These are phyloP conservation scores for Orchesella cincta DNA, from an alignment of 1,140 invertebrate species.

Conservation along the genomic window DNA sequence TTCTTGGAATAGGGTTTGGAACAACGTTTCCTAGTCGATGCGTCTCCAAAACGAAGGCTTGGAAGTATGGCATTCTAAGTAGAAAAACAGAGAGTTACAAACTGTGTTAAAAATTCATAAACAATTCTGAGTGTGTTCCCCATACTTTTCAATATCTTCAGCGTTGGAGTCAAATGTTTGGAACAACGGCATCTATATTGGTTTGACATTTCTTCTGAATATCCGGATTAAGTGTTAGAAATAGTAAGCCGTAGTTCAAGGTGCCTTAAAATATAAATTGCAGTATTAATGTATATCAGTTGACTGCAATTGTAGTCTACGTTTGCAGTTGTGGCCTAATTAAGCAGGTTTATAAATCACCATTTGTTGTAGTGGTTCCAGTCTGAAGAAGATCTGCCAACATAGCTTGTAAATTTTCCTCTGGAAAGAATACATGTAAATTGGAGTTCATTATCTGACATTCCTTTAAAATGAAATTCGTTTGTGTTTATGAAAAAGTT, in stretches of 20 bases:
- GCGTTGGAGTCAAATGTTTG: constrained; percentile 64
- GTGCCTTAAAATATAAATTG: too few relatives aligned
- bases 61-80: constrained; percentile 75
- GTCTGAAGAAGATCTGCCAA: constrained; percentile 29
- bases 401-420: constrained; percentile 24
- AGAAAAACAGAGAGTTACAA: too few relatives aligned
- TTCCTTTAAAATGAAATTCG: too few relatives aligned
- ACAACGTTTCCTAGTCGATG: constrained; percentile 74
- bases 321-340: too few relatives aligned
- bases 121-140: too few relatives aligned
- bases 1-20: constrained; percentile 75
- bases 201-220: constrained; percentile 18
- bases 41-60: constrained; percentile 73
- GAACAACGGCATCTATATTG: constrained; percentile 22
- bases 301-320: too few relatives aligned
- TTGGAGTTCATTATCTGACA: neutral
- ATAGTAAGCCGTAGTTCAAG: constrained; percentile 20
- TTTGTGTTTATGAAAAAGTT: too few relatives aligned
- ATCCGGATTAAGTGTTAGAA: constrained; percentile 14
- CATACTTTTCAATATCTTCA: constrained; percentile 70
- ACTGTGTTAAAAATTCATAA: too few relatives aligned
- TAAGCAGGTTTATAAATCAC: too few relatives aligned
- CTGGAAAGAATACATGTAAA: neutral
- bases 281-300: too few relatives aligned
- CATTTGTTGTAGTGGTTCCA: constrained; percentile 19